These are phyloP conservation scores for Apus apus DNA, from an alignment of 2,113 vertebrate genomes.

Conservation along the genomic window DNA sequence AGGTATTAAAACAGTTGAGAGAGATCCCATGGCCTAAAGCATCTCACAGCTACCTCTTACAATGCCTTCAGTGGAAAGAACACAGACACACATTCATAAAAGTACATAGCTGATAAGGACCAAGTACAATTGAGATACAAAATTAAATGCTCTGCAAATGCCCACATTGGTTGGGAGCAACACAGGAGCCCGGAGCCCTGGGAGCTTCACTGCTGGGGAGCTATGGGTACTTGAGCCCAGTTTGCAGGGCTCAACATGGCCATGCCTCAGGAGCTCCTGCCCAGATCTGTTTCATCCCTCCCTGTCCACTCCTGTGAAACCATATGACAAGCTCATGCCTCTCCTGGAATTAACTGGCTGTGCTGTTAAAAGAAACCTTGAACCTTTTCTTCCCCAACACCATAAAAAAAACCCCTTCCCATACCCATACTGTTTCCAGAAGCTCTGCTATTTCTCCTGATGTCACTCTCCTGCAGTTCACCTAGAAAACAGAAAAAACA, in stretches of 20 bases:
- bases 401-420: background rate
- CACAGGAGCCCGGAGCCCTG: background rate
- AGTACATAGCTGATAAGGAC: background rate
- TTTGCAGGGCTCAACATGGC: background rate
- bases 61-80: background rate
- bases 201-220: background rate
- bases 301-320: background rate
- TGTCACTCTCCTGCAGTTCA: no score
- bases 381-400: background rate
- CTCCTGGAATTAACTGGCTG: accelerated
- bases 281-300: background rate
- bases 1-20: background rate
- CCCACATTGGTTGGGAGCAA: background rate
- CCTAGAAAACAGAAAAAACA: background rate
- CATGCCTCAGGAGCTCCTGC: background rate
- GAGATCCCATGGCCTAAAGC: background rate
- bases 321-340: background rate
- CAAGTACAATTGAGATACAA: background rate
- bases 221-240: accelerated
- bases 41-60: background rate
- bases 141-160: background rate
- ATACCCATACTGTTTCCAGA: background rate
- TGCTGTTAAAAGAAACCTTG: background rate
- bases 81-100: background rate
- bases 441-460: background rate